Conservation (phyloP, 1,140 invertebrate genomes). For the Zeugodacus cucurbitae region DNA sequence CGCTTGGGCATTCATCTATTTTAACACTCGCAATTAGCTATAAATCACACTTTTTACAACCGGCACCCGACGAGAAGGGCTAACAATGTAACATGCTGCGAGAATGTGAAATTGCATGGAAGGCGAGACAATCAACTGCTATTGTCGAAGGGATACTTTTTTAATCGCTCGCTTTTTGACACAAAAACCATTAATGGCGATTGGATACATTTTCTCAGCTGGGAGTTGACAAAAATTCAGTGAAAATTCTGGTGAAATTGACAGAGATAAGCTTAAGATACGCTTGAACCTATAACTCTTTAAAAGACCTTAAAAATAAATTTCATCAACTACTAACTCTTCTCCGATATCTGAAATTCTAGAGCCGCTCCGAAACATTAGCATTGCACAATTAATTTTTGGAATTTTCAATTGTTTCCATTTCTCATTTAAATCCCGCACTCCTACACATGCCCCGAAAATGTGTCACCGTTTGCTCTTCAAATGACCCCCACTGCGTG, state of each 20-base stretch:
- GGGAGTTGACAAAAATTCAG: not conserved
- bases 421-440: not conserved
- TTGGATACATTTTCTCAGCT: not conserved
- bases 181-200: not conserved
- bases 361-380: too few relatives aligned
- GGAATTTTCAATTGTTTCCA: not conserved
- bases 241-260: not conserved
- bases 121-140: constrained; percentile 4
- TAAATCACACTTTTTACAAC: not conserved
- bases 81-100: constrained; percentile 20
- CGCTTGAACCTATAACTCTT: too few relatives aligned
- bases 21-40: constrained; percentile 30
- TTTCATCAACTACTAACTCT: too few relatives aligned
- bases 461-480: not conserved
- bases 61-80: not conserved
- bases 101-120: not conserved
- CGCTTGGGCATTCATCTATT: constrained; percentile 12
- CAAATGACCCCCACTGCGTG: not conserved
- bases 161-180: not conserved
- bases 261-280: too few relatives aligned
- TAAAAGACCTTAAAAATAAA: too few relatives aligned
- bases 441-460: not conserved
- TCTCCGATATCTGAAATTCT: too few relatives aligned
- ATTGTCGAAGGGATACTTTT: not conserved
- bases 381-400: too few relatives aligned